Evolutionary conservation across 2,888 invertebrate species (phyloP).

Genomic region (Sarcophaga subvicina): DNA sequence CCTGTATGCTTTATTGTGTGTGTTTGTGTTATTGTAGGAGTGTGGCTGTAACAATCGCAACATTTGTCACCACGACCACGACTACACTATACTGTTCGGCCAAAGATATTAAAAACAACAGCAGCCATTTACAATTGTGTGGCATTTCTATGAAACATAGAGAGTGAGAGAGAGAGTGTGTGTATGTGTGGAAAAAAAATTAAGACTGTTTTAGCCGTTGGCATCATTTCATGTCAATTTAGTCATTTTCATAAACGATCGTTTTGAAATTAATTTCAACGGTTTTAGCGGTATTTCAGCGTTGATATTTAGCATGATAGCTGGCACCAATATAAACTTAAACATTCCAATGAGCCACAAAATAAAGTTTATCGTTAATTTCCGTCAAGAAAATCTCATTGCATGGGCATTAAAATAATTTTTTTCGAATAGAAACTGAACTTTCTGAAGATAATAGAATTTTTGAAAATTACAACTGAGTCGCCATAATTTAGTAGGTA

Average conservation of each 20-base stretch:
- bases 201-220: not conserved
- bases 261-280: not conserved
- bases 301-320: not conserved
- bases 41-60: not conserved
- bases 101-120: not conserved
- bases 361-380: too few species aligned
- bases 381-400: too few species aligned
- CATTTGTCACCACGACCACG: not conserved
- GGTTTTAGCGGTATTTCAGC: not conserved
- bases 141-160: not conserved
- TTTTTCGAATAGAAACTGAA: too few species aligned
- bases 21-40: not conserved
- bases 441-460: too few species aligned
- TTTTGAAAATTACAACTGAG: too few species aligned
- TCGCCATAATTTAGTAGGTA: too few species aligned
- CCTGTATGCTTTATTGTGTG: not conserved
- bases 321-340: too few species aligned
- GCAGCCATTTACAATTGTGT: conserved; percentile 1
- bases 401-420: too few species aligned
- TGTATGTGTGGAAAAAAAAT: not conserved
- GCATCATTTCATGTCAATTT: conserved; percentile 3
- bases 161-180: not conserved
- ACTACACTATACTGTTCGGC: not conserved
- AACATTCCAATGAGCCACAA: too few species aligned
- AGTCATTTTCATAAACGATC: not conserved